Evolutionary conservation across 1,140 invertebrate genomes (phyloP), one percentile per base, ranked within the genome.

Genomic region (Leptoteleia sp.): DNA sequence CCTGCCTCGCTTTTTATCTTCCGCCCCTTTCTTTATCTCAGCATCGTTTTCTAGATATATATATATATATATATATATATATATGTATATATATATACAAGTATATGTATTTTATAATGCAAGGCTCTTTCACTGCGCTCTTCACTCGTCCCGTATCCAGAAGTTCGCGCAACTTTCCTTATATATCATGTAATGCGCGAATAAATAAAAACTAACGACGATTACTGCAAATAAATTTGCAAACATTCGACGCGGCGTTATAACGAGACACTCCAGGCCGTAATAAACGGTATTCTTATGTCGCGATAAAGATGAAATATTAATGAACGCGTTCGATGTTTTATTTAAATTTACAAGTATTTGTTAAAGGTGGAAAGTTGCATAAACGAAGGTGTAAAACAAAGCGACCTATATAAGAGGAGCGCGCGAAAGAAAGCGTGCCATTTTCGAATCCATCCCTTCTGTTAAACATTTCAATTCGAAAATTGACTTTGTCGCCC

Each of bases 161-260:
- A 48, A 62, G 43, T 38, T 62, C 17, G 17, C 5, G 29, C n/a
- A 50, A 50, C 16, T 64, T 50, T 50, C 31, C 42, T 35, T 47
- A 47, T 61, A 47, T 15, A 37, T 61, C 42, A 47, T 25, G 37
- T 47, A 35, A 40, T 22, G 12, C 8, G 31, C 15, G 11, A 37
- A 61, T 61, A 61, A 61, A 61, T 61, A 59, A 61, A 33, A 47
- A 61, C 27, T 47, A 47, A 61, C 27, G 55, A 47, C 40, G 29
- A 19, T 8, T 61, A 29, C 1, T 37, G 1, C 9, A 61, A 47
- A 61, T 47, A 47, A 35, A 61, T 47, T 37, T 42, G 38, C n/a
- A 57, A 5, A 27, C 3, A 27, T 43, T 57, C n/a, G 17, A 43
- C 35, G 4, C 16, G 7, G 35, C 1, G 16, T 33, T 19, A 40